Evolutionary conservation across 2,797 vertebrate species (phyloP), one percentile per base, ranked within the genome.

Genomic region (Anguilla megastoma): DNA sequence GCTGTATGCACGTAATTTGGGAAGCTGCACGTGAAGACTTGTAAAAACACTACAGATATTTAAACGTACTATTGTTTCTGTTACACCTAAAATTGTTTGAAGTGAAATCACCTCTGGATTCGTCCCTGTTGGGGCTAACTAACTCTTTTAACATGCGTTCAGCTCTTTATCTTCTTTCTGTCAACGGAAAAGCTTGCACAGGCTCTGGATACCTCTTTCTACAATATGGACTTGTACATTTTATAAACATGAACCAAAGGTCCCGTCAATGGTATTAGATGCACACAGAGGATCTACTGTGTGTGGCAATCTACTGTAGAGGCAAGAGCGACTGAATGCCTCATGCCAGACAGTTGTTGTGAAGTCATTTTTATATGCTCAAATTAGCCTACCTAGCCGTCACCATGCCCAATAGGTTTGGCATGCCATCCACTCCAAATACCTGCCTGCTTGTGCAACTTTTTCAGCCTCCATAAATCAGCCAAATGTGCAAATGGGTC

Each of bases 361-460:
- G 52, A n/a, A 27, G 50, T 30, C 48, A 45, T 45, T 84, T 30
- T 54, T 84, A 52, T 54, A 52, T 54, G 50, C 48, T 84, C 24
- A 41, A 48, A 52, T 66, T 66, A 66, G 63, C 63, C 10, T 52
- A 27, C 82, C 45, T 54, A 10, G 48, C 7, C 27, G n/a, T 84
- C 50, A 50, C 50, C 48, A 30, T 84, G 82, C 45, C 24, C 48
- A 84, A 30, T 84, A 30, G 82, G 27, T 7, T 30, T n/a, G 45
- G 21, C 27, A 33, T 84, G 82, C 33, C 82, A 52, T 45, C 14
- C 82, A 56, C 52, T 5, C 18, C 52, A 54, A 52, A 84, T 84
- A n/a, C 50, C 82, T 54, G 82, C 50, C 82, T 30, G 82, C 82
- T 84, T 84, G 82, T 56, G 52, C 52, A 54, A 27, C 82, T 84